Evolutionary conservation across 2,113 vertebrate genomes (phyloP), one percentile per base, ranked within the genome.

Genomic region (Polypterus senegalus): DNA sequence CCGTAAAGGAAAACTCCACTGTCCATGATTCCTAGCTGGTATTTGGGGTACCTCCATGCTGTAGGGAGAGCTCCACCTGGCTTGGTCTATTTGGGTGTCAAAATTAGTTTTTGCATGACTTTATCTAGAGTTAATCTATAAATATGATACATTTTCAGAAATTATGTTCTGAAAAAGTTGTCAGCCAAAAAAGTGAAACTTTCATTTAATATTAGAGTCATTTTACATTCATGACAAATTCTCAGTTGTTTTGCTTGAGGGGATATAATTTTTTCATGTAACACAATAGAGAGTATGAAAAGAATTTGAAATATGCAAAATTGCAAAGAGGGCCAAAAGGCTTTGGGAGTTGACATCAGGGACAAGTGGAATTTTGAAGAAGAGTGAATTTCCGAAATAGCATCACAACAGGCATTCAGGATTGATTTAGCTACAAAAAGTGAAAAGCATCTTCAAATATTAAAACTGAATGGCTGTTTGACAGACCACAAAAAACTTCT

Each of bases 331-430:
- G 63, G 60, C 53, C 61, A 53, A 64, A 72, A 64, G 63, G 64
- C 8, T 45, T 53, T 11, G 8, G 56, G 65, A 67, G 58, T 11
- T 63, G 68, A 66, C 63, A 56, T 63, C 59, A 56, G 54, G 63
- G 51, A 61, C 66, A 62, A 57, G 59, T 67, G 71, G 63, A 61
- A 66, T 66, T 59, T 61, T 47, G 47, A 58, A 54, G 44, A 49
- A 59, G 61, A 68, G 62, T 54, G 62, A 46, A 53, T 66, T 53
- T 46, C 51, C 49, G 48, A 46, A 63, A 58, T 63, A 59, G 54
- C 54, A 69, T 61, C 65, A 61, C 55, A 66, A 63, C 61, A 67
- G 61, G 47, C 48, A 27, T 54, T 9, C 7, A 11, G 51, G 11
- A 59, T 52, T 54, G 49, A 27, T 27, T 27, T 27, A 27, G 27